A percentile compares a stretch with the other conserved stretches of the same genome.
Conservation (phyloP, 2,888 invertebrate genomes). For the Cataglyphis cursor region DNA sequence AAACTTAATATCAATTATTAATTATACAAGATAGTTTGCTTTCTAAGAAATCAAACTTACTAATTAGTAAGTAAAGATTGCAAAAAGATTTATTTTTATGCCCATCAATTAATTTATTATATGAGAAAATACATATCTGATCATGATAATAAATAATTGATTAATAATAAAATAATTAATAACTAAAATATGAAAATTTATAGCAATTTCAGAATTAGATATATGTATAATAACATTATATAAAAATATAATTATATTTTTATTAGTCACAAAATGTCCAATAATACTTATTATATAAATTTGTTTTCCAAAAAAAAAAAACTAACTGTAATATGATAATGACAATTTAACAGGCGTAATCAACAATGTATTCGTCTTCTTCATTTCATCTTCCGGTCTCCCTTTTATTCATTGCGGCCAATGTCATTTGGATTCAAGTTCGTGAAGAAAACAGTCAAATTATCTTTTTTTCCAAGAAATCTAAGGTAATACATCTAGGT, state of each 20-base stretch:
- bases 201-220: background rate
- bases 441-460: slow-evolving; percentile 68
- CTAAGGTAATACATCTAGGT: slow-evolving; percentile 56
- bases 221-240: background rate
- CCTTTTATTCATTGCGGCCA: slow-evolving; percentile 48
- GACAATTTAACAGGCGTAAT: slow-evolving; percentile 65
- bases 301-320: slow-evolving; percentile 35
- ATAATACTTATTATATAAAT: background rate
- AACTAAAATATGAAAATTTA: background rate
- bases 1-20: background rate
- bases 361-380: background rate
- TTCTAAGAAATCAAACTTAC: background rate
- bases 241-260: background rate
- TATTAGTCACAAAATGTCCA: background rate
- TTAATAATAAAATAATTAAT: background rate
- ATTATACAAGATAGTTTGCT: background rate
- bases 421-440: slow-evolving; percentile 42
- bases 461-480: slow-evolving; percentile 48
- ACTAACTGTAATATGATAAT: slow-evolving; percentile 76
- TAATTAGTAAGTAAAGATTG: background rate
- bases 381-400: slow-evolving; percentile 39
- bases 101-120: background rate
- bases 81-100: background rate
- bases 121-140: slow-evolving; percentile 17
- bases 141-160: background rate